Evolutionary conservation across 2,113 vertebrate species (phyloP).

Genomic region (Quiscalus mexicanus): DNA sequence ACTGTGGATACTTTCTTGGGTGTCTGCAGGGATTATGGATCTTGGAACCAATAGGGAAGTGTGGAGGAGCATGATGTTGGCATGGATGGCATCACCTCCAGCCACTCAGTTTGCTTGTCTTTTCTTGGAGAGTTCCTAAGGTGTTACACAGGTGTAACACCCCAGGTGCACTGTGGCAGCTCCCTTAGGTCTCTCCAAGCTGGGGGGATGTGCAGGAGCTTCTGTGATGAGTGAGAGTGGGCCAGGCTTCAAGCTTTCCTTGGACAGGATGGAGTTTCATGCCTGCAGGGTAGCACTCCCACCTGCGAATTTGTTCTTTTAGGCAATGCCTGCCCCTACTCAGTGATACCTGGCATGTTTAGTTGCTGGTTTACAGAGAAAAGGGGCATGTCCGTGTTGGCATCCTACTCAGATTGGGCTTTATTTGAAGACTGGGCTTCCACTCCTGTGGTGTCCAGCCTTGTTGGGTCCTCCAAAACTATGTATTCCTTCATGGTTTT

Average conservation of each 20-base stretch:
- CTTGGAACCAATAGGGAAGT: neutral
- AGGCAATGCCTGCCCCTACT: neutral
- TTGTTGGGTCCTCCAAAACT: neutral
- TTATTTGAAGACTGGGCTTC: neutral
- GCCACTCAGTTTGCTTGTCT: neutral
- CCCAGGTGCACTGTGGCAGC: neutral
- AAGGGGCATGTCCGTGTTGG: neutral
- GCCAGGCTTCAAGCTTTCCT: too few species aligned
- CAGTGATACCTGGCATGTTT: neutral
- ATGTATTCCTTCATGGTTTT: neutral
- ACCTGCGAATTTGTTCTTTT: neutral
- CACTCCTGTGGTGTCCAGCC: neutral
- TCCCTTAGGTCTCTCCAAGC: neutral
- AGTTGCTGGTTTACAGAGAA: neutral
- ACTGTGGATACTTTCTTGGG: neutral
- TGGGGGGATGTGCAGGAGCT: accelerated
- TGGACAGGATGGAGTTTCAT: neutral
- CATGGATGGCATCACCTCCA: neutral
- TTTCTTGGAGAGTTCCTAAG: neutral
- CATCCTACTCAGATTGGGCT: neutral
- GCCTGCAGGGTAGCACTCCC: neutral
- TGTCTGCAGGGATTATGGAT: neutral
- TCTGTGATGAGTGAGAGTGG: neutral
- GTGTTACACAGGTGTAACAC: neutral
- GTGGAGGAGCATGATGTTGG: neutral